Evolutionary conservation across 2,888 invertebrate species (phyloP).

Genomic region (Atherix ibis): DNA sequence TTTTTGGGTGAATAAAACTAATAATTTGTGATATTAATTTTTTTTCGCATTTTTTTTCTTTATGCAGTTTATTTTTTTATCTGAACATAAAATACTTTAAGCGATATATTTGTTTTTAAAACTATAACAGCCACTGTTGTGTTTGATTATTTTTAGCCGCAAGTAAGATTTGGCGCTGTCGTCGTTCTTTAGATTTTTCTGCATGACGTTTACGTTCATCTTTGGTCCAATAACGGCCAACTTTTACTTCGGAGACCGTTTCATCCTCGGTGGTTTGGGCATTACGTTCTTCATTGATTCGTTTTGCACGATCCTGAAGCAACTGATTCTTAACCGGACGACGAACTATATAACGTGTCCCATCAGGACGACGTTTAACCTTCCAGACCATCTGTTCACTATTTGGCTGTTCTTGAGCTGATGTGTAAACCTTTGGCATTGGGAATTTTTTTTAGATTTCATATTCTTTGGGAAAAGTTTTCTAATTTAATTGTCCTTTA

Average conservation of each 20-base stretch:
- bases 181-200: slow-evolving; percentile 49
- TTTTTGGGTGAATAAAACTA: too few relatives aligned
- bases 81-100: too few relatives aligned
- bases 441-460: too few relatives aligned
- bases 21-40: too few relatives aligned
- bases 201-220: slow-evolving; percentile 59
- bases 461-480: too few relatives aligned
- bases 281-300: slow-evolving; percentile 47
- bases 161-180: slow-evolving; percentile 29
- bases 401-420: not conserved
- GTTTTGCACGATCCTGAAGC: slow-evolving; percentile 48
- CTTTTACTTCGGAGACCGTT: slow-evolving; percentile 58
- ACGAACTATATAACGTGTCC: slow-evolving; percentile 51
- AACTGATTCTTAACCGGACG: slow-evolving; percentile 47
- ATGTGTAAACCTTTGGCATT: not conserved
- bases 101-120: too few relatives aligned
- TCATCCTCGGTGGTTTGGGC: slow-evolving; percentile 59
- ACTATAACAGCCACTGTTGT: too few relatives aligned
- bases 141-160: too few relatives aligned
- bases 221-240: slow-evolving; percentile 59
- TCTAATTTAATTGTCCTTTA: too few relatives aligned
- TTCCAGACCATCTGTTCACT: slow-evolving; percentile 43
- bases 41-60: too few relatives aligned
- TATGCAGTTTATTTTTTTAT: too few relatives aligned
- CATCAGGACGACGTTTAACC: slow-evolving; percentile 51